These are phyloP conservation scores for Lepeophtheirus salmonis DNA, from an alignment of 1,140 invertebrate genomes.

Conservation along the genomic window DNA sequence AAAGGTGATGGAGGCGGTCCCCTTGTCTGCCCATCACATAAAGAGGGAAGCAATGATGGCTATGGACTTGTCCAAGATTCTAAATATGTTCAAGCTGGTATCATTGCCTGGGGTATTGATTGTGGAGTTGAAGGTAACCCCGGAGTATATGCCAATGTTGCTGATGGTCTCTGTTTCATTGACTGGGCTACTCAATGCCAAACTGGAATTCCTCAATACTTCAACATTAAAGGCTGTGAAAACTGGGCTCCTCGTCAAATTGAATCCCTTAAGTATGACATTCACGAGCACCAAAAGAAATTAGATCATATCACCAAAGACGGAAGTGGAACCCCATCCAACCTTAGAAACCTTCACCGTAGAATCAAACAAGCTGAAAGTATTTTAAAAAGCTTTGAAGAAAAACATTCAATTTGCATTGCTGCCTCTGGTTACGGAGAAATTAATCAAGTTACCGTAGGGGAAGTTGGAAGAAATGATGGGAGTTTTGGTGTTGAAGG, in stretches of 20 bases:
- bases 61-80: too few species aligned
- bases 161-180: conserved; percentile 15
- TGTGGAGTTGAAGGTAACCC: conserved; percentile 43
- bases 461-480: background rate
- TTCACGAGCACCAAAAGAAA: background rate
- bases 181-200: conserved; percentile 8
- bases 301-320: background rate
- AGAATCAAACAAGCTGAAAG: background rate
- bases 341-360: background rate
- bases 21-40: conserved; percentile 27
- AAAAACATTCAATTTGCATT: background rate
- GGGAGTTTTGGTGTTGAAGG: too few species aligned
- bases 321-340: background rate
- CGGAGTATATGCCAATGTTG: conserved; percentile 48
- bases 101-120: conserved; percentile 48
- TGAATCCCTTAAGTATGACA: background rate
- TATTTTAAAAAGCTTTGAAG: background rate
- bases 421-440: background rate
- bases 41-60: background rate
- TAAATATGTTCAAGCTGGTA: conserved; percentile 39
- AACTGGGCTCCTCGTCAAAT: background rate
- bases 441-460: background rate
- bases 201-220: background rate
- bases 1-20: conserved; percentile 29
- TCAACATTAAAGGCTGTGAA: background rate